phyloP scores from a whole-genome alignment of 2,888 invertebrate genomes.

The Aradus depressus region DNA sequence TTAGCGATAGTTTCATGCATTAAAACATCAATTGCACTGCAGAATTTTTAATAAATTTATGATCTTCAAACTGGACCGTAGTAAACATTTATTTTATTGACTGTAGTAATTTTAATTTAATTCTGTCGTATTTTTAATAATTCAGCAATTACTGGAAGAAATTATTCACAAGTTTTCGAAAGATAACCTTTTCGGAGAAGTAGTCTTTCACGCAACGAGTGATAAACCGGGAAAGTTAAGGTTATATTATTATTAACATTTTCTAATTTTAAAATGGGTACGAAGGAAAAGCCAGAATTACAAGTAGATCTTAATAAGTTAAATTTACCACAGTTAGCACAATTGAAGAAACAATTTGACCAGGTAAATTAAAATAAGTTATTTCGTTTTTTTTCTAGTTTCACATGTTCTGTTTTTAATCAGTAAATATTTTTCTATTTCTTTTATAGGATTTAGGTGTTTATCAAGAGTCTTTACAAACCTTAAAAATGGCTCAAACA shows the following conservation, averaged over 20 bases:
- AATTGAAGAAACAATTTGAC: conserved; percentile 77
- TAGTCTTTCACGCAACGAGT: too few relatives aligned
- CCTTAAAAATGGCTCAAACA: conserved; percentile 77
- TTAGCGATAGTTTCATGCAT: too few relatives aligned
- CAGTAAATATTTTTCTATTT: background rate
- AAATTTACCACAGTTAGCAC: conserved; percentile 66
- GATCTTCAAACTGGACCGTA: too few relatives aligned
- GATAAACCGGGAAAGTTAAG: too few relatives aligned
- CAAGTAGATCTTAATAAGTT: conserved; percentile 37
- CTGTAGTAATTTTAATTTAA: too few relatives aligned
- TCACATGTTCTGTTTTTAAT: background rate
- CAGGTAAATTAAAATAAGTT: conserved; percentile 45
- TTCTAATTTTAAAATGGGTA: conserved; percentile 16
- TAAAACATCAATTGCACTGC: too few relatives aligned
- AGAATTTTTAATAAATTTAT: too few relatives aligned
- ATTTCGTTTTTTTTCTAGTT: background rate
- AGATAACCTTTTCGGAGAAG: too few relatives aligned
- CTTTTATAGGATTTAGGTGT: conserved; percentile 64
- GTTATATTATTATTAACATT: background rate
- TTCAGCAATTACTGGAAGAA: too few relatives aligned
- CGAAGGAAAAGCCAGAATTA: conserved; percentile 24
- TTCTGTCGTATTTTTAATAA: too few relatives aligned
- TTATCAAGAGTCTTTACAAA: conserved; percentile 81
- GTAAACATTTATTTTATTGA: too few relatives aligned
- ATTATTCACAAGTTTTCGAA: too few relatives aligned